Evolutionary conservation across 2,113 vertebrate genomes (phyloP).

Genomic region (Hyperoodon ampullatus): DNA sequence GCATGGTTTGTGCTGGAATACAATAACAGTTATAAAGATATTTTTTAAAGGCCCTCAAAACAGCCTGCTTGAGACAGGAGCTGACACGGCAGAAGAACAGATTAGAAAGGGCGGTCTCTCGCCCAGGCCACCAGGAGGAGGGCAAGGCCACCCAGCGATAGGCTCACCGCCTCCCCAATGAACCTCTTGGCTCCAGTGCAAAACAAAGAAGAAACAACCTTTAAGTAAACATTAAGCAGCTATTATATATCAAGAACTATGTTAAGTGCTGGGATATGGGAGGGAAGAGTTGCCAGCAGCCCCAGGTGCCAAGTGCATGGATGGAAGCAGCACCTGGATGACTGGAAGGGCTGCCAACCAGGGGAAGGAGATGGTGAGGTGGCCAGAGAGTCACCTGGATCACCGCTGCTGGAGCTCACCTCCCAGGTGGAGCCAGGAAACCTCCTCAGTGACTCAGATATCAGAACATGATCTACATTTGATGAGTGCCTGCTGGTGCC

Average conservation of each 20-base stretch:
- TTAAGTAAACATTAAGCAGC: neutral
- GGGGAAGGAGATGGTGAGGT: neutral
- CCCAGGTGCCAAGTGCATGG: neutral
- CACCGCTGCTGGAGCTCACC: neutral
- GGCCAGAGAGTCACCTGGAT: neutral
- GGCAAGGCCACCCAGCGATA: neutral
- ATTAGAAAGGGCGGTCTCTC: neutral
- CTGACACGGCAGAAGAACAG: neutral
- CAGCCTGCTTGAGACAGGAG: neutral
- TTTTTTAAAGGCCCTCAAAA: neutral
- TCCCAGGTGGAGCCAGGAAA: neutral
- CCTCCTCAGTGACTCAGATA: neutral
- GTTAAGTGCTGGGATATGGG: neutral
- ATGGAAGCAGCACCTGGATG: neutral
- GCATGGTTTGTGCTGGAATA: neutral
- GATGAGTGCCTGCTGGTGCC: neutral
- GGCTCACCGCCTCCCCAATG: neutral
- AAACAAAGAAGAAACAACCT: neutral
- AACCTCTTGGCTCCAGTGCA: neutral
- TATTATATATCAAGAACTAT: neutral
- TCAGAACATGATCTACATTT: neutral
- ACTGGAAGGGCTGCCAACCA: neutral
- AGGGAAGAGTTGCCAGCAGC: neutral
- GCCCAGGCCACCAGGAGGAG: neutral
- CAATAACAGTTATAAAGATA: neutral